Evolutionary conservation across 2,888 invertebrate genomes (phyloP).

Genomic region (Platycnemis pennipes): DNA sequence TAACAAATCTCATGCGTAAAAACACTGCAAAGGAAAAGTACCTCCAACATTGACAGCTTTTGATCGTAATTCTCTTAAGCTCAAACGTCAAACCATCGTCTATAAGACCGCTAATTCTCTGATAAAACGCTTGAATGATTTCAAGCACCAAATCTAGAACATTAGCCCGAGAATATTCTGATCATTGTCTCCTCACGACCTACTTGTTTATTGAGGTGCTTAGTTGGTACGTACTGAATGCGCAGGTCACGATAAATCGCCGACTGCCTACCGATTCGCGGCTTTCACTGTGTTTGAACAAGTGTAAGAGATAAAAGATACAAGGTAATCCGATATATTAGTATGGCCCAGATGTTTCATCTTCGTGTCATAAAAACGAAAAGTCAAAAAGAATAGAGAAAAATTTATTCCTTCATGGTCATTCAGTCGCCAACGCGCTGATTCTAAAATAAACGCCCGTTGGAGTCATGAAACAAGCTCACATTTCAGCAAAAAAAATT

Average conservation of each 20-base stretch:
- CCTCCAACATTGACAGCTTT: neutral
- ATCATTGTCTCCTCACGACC: constrained; percentile 65
- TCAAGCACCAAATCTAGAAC: constrained; percentile 13
- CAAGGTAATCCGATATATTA: neutral
- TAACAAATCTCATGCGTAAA: too few species aligned
- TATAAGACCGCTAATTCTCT: constrained; percentile 33
- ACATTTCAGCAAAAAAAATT: constrained; percentile 15
- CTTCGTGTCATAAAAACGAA: neutral
- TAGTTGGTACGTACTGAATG: constrained; percentile 42
- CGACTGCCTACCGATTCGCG: neutral
- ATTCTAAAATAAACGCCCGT: neutral
- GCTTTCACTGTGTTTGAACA: constrained; percentile 22
- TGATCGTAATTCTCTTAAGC: neutral
- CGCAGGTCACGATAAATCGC: constrained; percentile 41
- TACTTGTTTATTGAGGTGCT: constrained; percentile 47
- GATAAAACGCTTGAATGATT: constrained; percentile 41
- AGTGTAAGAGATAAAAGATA: neutral
- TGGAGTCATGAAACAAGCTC: neutral
- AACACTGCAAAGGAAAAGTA: too few species aligned
- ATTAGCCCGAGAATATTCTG: constrained; percentile 27
- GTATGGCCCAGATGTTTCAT: neutral
- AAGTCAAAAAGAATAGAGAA: neutral
- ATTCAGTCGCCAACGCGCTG: too few species aligned
- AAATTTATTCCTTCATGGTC: neutral
- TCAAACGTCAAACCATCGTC: neutral